Conservation (phyloP, 2,797 vertebrate species). For the Gobio occitaniae region DNA sequence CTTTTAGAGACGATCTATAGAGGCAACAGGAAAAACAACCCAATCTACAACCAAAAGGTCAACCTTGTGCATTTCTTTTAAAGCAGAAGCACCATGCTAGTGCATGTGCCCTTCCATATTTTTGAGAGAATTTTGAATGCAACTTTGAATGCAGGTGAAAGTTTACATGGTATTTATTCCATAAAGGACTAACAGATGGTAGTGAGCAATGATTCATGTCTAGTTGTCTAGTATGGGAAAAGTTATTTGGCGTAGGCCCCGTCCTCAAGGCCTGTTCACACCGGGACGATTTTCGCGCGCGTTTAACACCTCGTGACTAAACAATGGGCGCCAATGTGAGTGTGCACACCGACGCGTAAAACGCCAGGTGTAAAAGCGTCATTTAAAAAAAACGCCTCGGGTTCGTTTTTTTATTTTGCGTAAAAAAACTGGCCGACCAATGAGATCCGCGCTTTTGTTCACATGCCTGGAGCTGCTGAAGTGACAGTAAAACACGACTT, state of each 20-base stretch:
- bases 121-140: not conserved
- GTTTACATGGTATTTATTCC: not conserved
- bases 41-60: conserved; percentile 23
- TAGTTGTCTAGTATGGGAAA: not conserved
- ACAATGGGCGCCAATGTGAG: no score
- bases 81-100: not conserved
- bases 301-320: no score
- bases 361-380: no score
- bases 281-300: no score
- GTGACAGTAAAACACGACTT: no score
- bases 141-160: not conserved
- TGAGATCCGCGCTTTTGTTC: no score
- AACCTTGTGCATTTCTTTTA: not conserved
- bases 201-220: not conserved
- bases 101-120: not conserved
- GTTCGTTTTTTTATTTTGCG: no score
- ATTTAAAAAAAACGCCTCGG: no score
- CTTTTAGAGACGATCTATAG: conserved; percentile 19
- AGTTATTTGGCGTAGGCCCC: not conserved
- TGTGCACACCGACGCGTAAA: no score
- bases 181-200: not conserved
- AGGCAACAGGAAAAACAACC: conserved; percentile 19
- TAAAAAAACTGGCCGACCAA: no score
- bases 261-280: no score
- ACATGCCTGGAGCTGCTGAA: no score